Evolutionary conservation across 2,888 invertebrate genomes (phyloP), one percentile per base, ranked within the genome.

Genomic region (Coecobrya sp.): DNA sequence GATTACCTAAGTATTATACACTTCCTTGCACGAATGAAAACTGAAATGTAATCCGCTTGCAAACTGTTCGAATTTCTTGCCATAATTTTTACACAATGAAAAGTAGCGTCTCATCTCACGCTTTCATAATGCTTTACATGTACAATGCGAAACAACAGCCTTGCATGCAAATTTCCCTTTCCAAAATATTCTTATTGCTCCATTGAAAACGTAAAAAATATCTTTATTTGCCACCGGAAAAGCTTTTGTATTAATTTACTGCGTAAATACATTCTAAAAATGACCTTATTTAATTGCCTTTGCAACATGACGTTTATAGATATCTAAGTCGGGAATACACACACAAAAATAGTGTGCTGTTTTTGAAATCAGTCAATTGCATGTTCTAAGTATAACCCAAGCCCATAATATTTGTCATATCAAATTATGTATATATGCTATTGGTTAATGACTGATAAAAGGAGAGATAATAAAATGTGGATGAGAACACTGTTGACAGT

Each of bases 41-140:
- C 11, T 49, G 76, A 49, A 76, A 76, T 11, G 22, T 76, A 76
- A 76, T 76, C 27, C 84, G 84, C 84, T 84, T 84, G 84, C 84
- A 84, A 84, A 84, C 84, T 84, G 84, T 65, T 16, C 42, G 62
- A 42, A 42, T 84, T 84, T 62, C 55, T 84, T 65, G n/a, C 42
- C 62, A 82, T 7, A 13, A 16, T n/a, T n/a, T n/a, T n/a, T n/a
- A n/a, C 45, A n/a, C 11, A 19, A 8, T 19, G 16, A 59, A 59
- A 59, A 59, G 4, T 59, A 19, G n/a, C 13, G 59, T 59, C 16
- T 3, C n/a, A 22, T 22, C 22, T 62, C 19, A 19, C 62, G 4
- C 2, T 16, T 19, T 55, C 55, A 55, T n/a, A 55, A 11, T 10
- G 4, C 11, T 25, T 65, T 65, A 25, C 8, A 19, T 59, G 59